Evolutionary conservation across 2,113 vertebrate species (phyloP), one percentile per base, ranked within the genome.

Genomic region (Zingel zingel): DNA sequence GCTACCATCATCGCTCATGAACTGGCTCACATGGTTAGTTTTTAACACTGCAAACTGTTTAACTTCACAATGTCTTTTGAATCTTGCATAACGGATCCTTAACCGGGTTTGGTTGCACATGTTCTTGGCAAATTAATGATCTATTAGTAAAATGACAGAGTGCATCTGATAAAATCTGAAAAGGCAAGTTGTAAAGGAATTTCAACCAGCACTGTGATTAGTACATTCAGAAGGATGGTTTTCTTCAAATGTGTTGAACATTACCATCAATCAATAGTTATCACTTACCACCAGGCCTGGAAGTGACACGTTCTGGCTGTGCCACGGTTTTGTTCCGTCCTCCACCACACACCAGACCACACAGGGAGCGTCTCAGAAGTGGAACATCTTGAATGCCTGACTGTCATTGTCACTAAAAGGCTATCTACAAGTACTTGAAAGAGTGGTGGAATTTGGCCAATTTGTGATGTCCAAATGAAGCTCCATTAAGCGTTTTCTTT

Each of bases 21-120:
- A 82, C 86, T 95, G 72, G 95, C 96, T 36, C 95, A 96, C 79
- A 95, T 96, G 96, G 96, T 96, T 74, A 6, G 86, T 7, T 30
- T 71, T 80, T 21, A 57, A 47, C 23, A 30, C 1, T 50, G 3
- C 16, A 48, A 48, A 56, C 25, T 36, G 0, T 33, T 25, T n/a
- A 19, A 54, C 18, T 25, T 36, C 10, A 69, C 36, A 48, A 3
- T 36, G n/a, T 36, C 23, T 39, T 21, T 25, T 30, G 6, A 19
- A 13, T 67, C n/a, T 65, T 16, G 63, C 39, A 65, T 5, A 47
- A 47, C 12, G 23, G 21, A 25, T 16, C n/a, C n/a, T 14, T 39
- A 6, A 6, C 5, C 5, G 4, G 9, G 59, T 62, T 62, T 64
- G 33, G 33, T 21, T 39, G 33, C 19, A 43, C 61, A 62, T 36